Base-by-base conservation (phyloP, 2,888 invertebrate species). In the Trichogramma dendrolimi region DNA sequence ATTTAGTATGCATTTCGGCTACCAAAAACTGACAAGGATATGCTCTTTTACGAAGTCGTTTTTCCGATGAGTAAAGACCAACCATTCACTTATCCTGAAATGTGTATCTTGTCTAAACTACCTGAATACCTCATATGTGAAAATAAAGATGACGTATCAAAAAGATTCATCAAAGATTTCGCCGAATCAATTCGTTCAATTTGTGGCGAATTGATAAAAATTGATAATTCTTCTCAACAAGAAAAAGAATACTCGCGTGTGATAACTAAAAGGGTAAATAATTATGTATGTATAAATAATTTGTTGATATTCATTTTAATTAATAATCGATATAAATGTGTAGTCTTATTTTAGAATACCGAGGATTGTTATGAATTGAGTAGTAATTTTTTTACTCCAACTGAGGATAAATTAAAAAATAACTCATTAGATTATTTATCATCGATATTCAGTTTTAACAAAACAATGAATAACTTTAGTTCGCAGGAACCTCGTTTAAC, bases 1-100 rank as follows among this genome's bases (percentile, higher is more conserved):
- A 48, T 44, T 50, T 70, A 79, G 79, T 75, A 79, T 55, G 77
- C 78, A 10, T 79, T 77, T 63, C 70, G 70, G 6, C 67, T 79
- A 49, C 78, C 79, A 8, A 71, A 74, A 62, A 67, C 49, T 27
- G 64, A 69, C 6, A 60, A 67, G 6, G 72, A 64, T 38, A 67
- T 75, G 55, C 58, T 75, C 11, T 79, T 68, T 55, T 78, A 73
- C 62, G 70, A 74, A 61, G 68, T 79, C 4, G 67, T 70, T 53
- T 78, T 79, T 61, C 67, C 70, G 4, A 61, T 41, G 8, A 70
- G 39, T 64, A 70, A 6, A 62, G 58, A 44, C 63, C 64, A 11
- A 55, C 27, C 27, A 53, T 77, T 72, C 42, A 68, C 68, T 38
- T 79, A 79, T 69, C 77, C 78, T 14, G 68, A 68, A 40, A 56